A percentile compares a stretch with the other conserved stretches of the same genome.
phyloP scores from a whole-genome alignment of 2,888 invertebrate genomes.

The Dolichopus griseipennis region DNA sequence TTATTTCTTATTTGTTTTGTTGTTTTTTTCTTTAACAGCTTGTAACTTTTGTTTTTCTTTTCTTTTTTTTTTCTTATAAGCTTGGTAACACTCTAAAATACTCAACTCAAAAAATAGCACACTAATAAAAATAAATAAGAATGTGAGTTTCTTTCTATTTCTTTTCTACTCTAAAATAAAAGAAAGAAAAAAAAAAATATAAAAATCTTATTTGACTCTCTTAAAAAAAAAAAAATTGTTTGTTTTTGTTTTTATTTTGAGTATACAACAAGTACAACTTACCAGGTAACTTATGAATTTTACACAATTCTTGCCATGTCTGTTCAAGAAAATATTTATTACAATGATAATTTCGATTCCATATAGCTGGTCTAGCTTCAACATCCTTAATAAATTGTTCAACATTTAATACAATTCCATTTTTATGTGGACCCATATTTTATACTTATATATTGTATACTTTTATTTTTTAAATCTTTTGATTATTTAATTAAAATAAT shows the following conservation, averaged over 20 bases:
- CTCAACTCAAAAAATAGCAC: not conserved
- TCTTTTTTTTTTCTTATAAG: not conserved
- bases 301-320: slow-evolving; percentile 42
- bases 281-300: slow-evolving; percentile 40
- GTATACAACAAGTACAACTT: slow-evolving; percentile 27
- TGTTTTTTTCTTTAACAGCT: slow-evolving; percentile 9
- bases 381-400: slow-evolving; percentile 43
- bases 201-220: too few species aligned
- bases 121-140: not conserved
- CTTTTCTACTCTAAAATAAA: too few species aligned
- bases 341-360: slow-evolving; percentile 44
- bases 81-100: not conserved
- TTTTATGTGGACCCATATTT: not conserved
- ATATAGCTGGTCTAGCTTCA: slow-evolving; percentile 41
- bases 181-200: too few species aligned
- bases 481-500: too few species aligned
- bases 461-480: not conserved
- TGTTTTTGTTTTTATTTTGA: too few species aligned
- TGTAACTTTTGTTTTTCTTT: slow-evolving; percentile 9
- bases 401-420: slow-evolving; percentile 38
- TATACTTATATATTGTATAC: too few species aligned
- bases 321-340: slow-evolving; percentile 43
- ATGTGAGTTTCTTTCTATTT: too few species aligned
- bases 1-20: too few species aligned
- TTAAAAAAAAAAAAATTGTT: too few species aligned